These are phyloP conservation scores for Drosophila nigricruria DNA, from an alignment of 2,888 invertebrate genomes.

Conservation along the genomic window DNA sequence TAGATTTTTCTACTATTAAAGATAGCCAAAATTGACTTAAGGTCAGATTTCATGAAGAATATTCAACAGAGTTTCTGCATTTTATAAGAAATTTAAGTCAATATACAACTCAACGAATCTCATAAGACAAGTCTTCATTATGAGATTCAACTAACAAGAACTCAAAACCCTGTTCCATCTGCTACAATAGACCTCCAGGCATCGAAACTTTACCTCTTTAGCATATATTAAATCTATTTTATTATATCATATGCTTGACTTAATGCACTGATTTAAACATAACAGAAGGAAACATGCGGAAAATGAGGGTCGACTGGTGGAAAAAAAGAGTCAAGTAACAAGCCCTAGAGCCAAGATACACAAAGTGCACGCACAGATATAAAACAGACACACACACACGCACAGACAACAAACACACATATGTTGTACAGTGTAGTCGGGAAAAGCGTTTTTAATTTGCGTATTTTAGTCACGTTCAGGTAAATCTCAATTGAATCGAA, in stretches of 20 bases:
- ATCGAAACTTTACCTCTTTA: neutral
- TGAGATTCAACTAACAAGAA: neutral
- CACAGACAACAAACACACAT: conserved; percentile 7
- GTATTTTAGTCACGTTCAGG: conserved; percentile 83
- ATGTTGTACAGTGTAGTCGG: conserved; percentile 1
- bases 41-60: neutral
- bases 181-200: neutral
- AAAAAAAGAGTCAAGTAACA: conserved; percentile 33
- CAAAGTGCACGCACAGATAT: conserved; percentile 25
- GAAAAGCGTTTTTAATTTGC: conserved; percentile 76
- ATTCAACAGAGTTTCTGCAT: no score
- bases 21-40: no score
- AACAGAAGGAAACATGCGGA: conserved; percentile 35
- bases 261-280: conserved; percentile 37
- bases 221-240: conserved; percentile 5
- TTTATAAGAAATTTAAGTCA: neutral
- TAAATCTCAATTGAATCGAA: conserved; percentile 83
- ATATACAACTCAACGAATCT: neutral
- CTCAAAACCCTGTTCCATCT: neutral
- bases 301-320: conserved; percentile 47
- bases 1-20: neutral
- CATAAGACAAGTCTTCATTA: neutral
- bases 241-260: conserved; percentile 29
- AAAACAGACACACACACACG: conserved; percentile 16
- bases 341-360: conserved; percentile 23